Base-by-base conservation (phyloP, 2,888 invertebrate genomes). In the Philhelius pedissequus region DNA sequence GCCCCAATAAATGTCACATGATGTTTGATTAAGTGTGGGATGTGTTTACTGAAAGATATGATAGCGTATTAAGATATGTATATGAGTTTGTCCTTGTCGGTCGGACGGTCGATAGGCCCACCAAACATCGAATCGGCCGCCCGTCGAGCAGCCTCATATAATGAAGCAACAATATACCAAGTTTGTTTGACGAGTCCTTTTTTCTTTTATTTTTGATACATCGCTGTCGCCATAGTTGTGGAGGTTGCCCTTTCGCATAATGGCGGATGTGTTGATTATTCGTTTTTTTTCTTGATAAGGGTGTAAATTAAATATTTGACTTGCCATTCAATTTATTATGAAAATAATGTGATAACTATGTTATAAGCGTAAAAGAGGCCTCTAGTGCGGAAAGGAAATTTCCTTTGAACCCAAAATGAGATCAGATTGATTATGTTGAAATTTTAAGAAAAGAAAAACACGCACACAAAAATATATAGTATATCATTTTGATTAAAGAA, bases 51-150 rank as follows among this genome's bases (percentile, higher is more conserved):
- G 52, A 79, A 64, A 64, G 83, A 74, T 70, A 83, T 79, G 83
- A 83, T 79, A 79, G 79, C 79, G 70, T 79, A 83, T 83, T 79
- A 83, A 79, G 83, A 78, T 79, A 66, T 70, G 83, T 70, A 52
- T 68, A 73, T 70, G 76, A 70, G 80, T 56, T 54, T n/a, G 52
- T 64, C 71, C 32, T 56, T 56, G 60, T 48, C 18, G 20, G n/a
- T 27, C 45, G 27, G 4, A 8, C n/a, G 4, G 32, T 2, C n/a
- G n/a, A n/a, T n/a, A n/a, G n/a, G 7, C 5, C 11, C 18, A 8
- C 4, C 18, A 20, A 18, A 1, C 4, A n/a, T n/a, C n/a, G n/a
- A n/a, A n/a, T n/a, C n/a, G 18, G 2, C 6, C 6, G 0, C 4
- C 30, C 18, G 32, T 4, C 3, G 30, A 18, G 2, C 43, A 66